Conservation (phyloP, 2,888 invertebrate genomes). For the Cyaniris semiargus region DNA sequence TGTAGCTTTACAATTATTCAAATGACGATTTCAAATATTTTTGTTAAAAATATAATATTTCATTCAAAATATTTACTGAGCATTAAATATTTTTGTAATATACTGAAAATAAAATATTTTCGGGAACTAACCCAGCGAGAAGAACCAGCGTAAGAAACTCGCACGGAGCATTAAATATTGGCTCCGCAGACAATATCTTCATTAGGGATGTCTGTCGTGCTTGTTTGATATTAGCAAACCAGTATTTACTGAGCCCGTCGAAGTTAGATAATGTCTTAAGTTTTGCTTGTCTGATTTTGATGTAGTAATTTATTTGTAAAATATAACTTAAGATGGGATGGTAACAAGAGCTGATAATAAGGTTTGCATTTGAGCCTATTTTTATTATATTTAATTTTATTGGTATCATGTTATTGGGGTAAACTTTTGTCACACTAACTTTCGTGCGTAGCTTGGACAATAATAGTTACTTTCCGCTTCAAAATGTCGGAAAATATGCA, state of each 20-base stretch:
- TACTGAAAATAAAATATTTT: no score
- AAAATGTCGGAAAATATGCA: neutral
- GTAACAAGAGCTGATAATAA: neutral
- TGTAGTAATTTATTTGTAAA: neutral
- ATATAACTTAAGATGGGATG: neutral
- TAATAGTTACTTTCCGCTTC: neutral
- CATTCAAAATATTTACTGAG: no score
- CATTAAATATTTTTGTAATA: no score
- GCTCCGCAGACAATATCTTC: neutral
- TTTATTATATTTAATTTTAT: no score
- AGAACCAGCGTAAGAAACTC: neutral
- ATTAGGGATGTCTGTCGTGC: neutral
- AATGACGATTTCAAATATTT: neutral
- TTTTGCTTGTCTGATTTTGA: neutral
- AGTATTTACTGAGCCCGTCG: conserved; percentile 1
- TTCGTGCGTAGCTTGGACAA: neutral
- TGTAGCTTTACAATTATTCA: neutral
- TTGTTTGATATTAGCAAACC: conserved; percentile 3
- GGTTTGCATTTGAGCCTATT: no score
- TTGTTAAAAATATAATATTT: no score
- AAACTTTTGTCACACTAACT: neutral
- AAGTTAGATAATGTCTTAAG: neutral
- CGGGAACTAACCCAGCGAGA: no score
- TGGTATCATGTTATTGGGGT: neutral
- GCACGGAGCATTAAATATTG: neutral